A percentile compares a stretch with the other conserved stretches of the same genome.
Evolutionary conservation across 2,888 invertebrate genomes (phyloP).

Genomic region (Chymomyza amoena): DNA sequence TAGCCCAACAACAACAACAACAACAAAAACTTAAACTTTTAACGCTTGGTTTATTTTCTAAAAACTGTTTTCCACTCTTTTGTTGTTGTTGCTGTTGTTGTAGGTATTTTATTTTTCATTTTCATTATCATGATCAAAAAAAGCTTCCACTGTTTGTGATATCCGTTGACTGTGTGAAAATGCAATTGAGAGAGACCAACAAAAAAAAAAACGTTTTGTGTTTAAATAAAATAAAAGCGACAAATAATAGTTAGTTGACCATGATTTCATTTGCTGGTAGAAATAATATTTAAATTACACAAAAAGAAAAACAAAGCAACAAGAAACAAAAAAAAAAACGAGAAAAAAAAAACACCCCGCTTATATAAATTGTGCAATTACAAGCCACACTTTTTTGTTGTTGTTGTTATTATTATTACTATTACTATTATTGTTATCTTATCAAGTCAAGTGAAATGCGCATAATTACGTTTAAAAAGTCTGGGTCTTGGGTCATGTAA

Average conservation of each 20-base stretch:
- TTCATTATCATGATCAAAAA: constrained; percentile 63
- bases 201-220: constrained; percentile 6
- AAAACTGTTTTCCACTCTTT: constrained; percentile 49
- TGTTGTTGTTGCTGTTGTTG: background rate
- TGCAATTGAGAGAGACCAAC: constrained; percentile 14
- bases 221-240: constrained; percentile 50
- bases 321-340: background rate
- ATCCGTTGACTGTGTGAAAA: constrained; percentile 60
- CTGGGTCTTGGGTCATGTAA: background rate
- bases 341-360: constrained; percentile 39
- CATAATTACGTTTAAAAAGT: background rate
- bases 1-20: constrained; percentile 16
- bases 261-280: constrained; percentile 61
- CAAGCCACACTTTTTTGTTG: constrained; percentile 70
- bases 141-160: constrained; percentile 42
- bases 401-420: constrained; percentile 34
- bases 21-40: constrained; percentile 52
- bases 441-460: constrained; percentile 39
- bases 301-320: too few relatives aligned
- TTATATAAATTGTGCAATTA: constrained; percentile 72
- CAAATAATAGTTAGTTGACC: constrained; percentile 70
- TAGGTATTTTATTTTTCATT: constrained; percentile 28
- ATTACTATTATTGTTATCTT: background rate
- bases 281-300: constrained; percentile 63
- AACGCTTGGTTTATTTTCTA: constrained; percentile 68